Evolutionary conservation across 2,888 invertebrate genomes (phyloP).

Genomic region (Auanema freiburgensis): DNA sequence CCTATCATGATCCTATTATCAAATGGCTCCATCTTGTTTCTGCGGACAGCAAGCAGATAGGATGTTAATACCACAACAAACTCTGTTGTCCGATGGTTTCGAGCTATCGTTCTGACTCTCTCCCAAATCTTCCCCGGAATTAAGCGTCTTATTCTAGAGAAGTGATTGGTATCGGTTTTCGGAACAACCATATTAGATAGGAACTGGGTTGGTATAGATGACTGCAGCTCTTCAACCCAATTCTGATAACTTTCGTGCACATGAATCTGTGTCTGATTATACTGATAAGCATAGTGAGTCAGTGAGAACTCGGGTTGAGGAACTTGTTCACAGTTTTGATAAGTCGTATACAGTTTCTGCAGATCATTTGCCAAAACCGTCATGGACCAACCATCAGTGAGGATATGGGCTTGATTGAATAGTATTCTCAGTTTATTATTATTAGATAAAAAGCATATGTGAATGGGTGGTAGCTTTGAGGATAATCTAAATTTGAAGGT

Average conservation of each 20-base stretch:
- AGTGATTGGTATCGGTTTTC: too few species aligned
- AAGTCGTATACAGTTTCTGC: conserved; percentile 20
- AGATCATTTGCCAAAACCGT: conserved; percentile 52
- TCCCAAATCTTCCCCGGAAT: conserved; percentile 1
- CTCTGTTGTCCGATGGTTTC: conserved; percentile 13
- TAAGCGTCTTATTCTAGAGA: too few species aligned
- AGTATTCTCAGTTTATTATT: conserved; percentile 10
- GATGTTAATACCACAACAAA: conserved; percentile 16
- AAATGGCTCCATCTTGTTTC: conserved; percentile 16
- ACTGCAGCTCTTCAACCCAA: too few species aligned
- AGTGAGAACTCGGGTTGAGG: conserved; percentile 7
- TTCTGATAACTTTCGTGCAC: too few species aligned
- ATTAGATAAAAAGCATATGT: not conserved
- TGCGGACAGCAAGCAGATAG: conserved; percentile 15
- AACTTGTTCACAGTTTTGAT: conserved; percentile 1
- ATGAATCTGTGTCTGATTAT: too few species aligned
- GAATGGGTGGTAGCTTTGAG: not conserved
- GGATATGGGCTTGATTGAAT: conserved; percentile 56
- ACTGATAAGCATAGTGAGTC: conserved; percentile 30
- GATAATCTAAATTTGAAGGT: not conserved
- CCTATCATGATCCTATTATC: conserved; percentile 37
- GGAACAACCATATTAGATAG: too few species aligned
- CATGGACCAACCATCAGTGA: conserved; percentile 63
- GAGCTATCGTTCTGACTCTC: conserved; percentile 9
- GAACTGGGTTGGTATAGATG: too few species aligned